phyloP scores from a whole-genome alignment of 2,797 vertebrate genomes.

The Galaxias olidus region DNA sequence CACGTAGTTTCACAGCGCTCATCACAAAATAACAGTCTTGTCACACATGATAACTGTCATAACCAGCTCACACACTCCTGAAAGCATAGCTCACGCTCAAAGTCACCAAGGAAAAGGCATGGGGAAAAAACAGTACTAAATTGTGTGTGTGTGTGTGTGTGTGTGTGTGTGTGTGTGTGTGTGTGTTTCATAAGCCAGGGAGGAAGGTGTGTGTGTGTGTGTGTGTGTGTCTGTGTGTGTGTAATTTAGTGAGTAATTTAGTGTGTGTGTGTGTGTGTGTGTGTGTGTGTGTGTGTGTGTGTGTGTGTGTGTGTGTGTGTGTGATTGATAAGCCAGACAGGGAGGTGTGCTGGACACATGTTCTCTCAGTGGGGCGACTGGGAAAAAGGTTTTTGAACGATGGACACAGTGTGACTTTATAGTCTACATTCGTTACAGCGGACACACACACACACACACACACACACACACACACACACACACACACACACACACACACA shows the following conservation, averaged over 20 bases:
- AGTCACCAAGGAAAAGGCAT: conserved; percentile 6
- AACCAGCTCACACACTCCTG: background rate
- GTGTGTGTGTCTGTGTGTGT: background rate
- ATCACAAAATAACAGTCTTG: conserved; percentile 7
- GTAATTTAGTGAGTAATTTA: background rate
- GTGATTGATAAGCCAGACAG: conserved; percentile 50
- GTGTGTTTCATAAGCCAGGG: background rate
- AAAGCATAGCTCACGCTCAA: conserved; percentile 4
- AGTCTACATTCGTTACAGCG: conserved; percentile 34
- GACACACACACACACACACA: conserved; percentile 21
- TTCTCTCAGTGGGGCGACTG: conserved; percentile 44
- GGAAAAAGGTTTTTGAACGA: conserved; percentile 28
- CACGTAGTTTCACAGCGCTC: background rate
- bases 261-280: background rate
- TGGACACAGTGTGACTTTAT: conserved; percentile 34
- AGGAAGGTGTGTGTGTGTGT: background rate
- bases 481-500: background rate
- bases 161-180: conserved; percentile 6
- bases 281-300: conserved; percentile 13
- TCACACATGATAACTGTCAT: background rate
- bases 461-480: conserved; percentile 14
- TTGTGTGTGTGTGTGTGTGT: conserved; percentile 2
- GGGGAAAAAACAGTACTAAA: background rate
- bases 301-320: conserved; percentile 28
- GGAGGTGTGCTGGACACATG: conserved; percentile 40